These are phyloP conservation scores for Nicator chloris DNA, from an alignment of 2,113 vertebrate species.

Conservation along the genomic window DNA sequence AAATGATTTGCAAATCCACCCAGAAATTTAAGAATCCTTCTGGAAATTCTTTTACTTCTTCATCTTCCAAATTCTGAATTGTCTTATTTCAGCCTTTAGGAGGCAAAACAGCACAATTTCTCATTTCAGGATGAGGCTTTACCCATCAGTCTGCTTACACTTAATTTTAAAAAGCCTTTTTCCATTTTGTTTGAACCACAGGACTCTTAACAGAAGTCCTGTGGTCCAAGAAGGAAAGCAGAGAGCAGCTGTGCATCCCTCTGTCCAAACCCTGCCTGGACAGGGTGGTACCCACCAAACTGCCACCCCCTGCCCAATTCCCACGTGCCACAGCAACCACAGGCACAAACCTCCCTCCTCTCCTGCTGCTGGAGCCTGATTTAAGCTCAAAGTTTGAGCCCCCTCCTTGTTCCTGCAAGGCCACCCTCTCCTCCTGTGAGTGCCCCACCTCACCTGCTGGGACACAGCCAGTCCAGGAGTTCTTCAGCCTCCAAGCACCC, in stretches of 20 bases:
- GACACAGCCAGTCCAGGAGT: background rate
- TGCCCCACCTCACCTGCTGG: background rate
- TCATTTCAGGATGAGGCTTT: background rate
- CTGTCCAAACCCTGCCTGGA: background rate
- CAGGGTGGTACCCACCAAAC: background rate
- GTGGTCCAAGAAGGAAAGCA: background rate
- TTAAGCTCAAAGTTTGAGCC: background rate
- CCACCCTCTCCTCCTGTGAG: background rate
- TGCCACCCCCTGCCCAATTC: background rate
- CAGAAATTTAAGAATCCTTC: conserved; percentile 31
- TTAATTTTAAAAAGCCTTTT: background rate
- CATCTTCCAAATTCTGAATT: background rate
- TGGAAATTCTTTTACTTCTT: background rate
- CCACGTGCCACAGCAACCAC: rapidly evolving
- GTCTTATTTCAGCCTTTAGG: conserved; percentile 28
- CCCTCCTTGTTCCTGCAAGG: background rate
- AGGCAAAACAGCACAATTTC: conserved; percentile 48
- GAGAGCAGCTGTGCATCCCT: background rate
- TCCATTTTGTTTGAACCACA: background rate
- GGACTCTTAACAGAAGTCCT: background rate
- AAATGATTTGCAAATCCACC: conserved; percentile 2
- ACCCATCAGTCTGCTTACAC: background rate
- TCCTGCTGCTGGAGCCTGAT: background rate
- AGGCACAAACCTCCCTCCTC: background rate
- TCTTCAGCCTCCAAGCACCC: background rate